phyloP scores from a whole-genome alignment of 2,113 vertebrate genomes.

The Antigone vipio region DNA sequence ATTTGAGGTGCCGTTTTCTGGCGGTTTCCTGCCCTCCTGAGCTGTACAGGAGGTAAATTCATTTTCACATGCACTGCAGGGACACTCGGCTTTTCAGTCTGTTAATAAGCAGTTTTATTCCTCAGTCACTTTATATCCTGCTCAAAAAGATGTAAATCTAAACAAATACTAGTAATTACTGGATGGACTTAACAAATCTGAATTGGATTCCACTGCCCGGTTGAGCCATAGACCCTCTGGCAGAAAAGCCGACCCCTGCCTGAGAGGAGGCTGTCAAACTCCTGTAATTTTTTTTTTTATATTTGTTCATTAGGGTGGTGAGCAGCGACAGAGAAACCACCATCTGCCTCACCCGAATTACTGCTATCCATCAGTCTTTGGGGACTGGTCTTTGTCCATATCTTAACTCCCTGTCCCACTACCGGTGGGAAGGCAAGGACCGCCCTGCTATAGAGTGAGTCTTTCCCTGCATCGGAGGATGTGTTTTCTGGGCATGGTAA shows the following conservation, averaged over 20 bases:
- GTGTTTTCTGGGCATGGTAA: background rate
- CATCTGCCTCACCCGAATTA: background rate
- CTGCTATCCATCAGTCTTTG: background rate
- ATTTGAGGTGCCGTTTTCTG: background rate
- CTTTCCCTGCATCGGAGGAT: fast-evolving
- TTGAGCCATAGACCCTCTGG: background rate
- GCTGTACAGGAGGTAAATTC: background rate
- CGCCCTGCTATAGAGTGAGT: background rate
- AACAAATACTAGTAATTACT: slow-evolving; percentile 11
- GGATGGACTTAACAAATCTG: background rate
- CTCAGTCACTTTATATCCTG: background rate
- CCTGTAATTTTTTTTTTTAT: background rate
- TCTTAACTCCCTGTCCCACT: background rate
- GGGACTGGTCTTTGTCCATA: background rate
- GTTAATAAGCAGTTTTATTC: slow-evolving; percentile 10
- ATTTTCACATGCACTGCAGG: background rate
- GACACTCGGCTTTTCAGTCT: background rate
- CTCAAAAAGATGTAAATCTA: slow-evolving; percentile 14
- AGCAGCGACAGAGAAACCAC: background rate
- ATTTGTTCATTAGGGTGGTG: background rate
- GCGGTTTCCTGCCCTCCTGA: background rate
- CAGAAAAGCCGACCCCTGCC: background rate
- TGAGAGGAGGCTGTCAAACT: background rate
- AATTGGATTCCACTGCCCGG: background rate
- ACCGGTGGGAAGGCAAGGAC: fast-evolving